Percentiles rank a stretch among this genome's conserved stretches.
Evolutionary conservation across 2,888 invertebrate species (phyloP).

Genomic region (Drosophila setosimentum): DNA sequence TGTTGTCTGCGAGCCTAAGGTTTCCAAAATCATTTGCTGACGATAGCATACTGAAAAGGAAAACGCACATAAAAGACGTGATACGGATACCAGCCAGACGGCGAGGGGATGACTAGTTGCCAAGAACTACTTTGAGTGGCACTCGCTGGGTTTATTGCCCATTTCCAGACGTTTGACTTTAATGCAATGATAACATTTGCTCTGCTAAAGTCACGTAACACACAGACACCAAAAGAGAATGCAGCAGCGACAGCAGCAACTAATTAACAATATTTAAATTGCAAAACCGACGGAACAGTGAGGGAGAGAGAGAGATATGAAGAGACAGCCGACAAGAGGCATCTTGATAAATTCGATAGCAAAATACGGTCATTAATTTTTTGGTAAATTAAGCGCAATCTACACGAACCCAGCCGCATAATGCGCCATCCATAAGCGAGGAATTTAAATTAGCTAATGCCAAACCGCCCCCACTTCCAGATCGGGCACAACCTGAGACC

Average conservation of each 20-base stretch:
- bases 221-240: not conserved
- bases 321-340: slow-evolving; percentile 11
- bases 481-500: slow-evolving; percentile 35
- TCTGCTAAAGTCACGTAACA: slow-evolving; percentile 3
- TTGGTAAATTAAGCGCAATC: slow-evolving; percentile 71
- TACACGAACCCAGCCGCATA: slow-evolving; percentile 41
- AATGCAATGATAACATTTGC: slow-evolving; percentile 66
- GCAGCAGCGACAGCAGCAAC: slow-evolving; percentile 43
- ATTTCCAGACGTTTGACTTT: slow-evolving; percentile 53
- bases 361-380: slow-evolving; percentile 65
- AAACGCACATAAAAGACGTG: slow-evolving; percentile 42
- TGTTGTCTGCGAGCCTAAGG: slow-evolving; percentile 58
- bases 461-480: slow-evolving; percentile 18
- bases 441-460: slow-evolving; percentile 78
- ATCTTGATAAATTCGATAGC: slow-evolving; percentile 68
- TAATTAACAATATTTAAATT: slow-evolving; percentile 77
- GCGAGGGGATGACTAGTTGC: slow-evolving; percentile 18
- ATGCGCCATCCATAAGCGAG: slow-evolving; percentile 45
- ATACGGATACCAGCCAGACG: slow-evolving; percentile 38
- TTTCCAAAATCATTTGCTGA: slow-evolving; percentile 56
- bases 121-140: slow-evolving; percentile 40
- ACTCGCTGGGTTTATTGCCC: slow-evolving; percentile 46
- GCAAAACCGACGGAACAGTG: slow-evolving; percentile 32
- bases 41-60: slow-evolving; percentile 50
- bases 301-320: not conserved